Evolutionary conservation across 2,113 vertebrate genomes (phyloP), one percentile per base, ranked within the genome.

Genomic region (Hiodon alosoides): DNA sequence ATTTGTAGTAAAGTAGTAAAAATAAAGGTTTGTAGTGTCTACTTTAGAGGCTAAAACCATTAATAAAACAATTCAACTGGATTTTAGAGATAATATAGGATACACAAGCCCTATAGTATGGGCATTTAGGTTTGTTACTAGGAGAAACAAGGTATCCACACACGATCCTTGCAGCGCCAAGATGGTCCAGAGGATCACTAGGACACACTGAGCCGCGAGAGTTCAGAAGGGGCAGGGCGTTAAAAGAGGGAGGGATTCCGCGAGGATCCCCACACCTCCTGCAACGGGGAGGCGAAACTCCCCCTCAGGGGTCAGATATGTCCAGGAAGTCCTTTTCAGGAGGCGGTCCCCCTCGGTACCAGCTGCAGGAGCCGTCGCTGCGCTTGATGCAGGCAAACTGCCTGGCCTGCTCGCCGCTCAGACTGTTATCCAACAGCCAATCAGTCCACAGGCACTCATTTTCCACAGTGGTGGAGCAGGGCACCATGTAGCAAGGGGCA

Each of bases 371-470:
- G 67, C 92, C 93, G 7, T 95, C 92, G 0, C 83, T 91, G 67
- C 89, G 87, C 80, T 92, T 93, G 85, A 94, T 92, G 67, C 96
- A 98, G 84, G 94, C 91, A 0, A 91, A 93, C 77, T 97, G 90
- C 69, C 92, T 87, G 67, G 94, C 93, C 84, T 96, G 94, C 74
- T 94, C 89, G 53, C 93, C 93, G 0, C 92, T 91, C 11, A 93
- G 87, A 75, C 86, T 92, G 80, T 89, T 83, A 80, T 94, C 94
- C 77, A 93, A 78, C 78, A 95, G 86, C 94, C 94, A 94, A 85
- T 96, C 94, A 6, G 91, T 95, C 95, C 95, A 97, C 82, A 94
- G 88, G 81, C 97, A 99, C 87, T 96, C 93, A 0, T 92, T 93
- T 54, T 91, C 90, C 5, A 87, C 81, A 0, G 84, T 88, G 60